A percentile compares a stretch with the other conserved stretches of the same genome.
Evolutionary conservation across 1,140 invertebrate genomes (phyloP).

Genomic region (Lysiphlebus fabarum): DNA sequence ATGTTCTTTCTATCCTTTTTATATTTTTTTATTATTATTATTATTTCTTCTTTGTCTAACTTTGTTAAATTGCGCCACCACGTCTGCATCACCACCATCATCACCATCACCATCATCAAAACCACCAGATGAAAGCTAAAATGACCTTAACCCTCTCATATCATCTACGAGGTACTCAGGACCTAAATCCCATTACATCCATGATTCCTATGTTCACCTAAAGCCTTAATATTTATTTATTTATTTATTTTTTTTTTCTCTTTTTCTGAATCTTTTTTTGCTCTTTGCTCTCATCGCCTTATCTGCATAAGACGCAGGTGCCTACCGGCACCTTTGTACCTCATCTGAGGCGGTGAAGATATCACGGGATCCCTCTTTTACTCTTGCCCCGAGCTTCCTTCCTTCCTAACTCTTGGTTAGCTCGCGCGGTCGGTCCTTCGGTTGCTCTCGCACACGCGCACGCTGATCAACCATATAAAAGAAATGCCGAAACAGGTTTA

Average conservation of each 20-base stretch:
- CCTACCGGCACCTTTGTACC: conserved; percentile 38
- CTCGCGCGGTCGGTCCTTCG: not conserved
- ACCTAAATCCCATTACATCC: no score
- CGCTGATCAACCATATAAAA: not conserved
- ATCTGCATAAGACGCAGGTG: conserved; percentile 45
- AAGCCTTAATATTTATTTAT: no score
- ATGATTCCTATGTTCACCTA: no score
- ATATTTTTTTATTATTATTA: no score
- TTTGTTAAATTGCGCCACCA: conserved; percentile 14
- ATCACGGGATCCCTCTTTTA: conserved; percentile 20
- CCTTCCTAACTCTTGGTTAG: not conserved
- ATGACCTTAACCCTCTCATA: conserved; percentile 37
- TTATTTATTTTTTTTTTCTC: no score
- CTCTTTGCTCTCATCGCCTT: conserved; percentile 25
- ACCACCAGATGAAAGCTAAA: conserved; percentile 29
- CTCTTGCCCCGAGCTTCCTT: not conserved
- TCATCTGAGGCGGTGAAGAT: conserved; percentile 25
- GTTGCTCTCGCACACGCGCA: not conserved
- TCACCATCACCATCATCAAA: no score
- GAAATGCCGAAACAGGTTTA: conserved; percentile 20
- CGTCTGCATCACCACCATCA: not conserved
- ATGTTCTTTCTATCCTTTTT: no score
- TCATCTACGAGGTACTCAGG: no score
- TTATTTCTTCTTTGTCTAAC: no score
- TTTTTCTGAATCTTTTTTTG: no score